Evolutionary conservation across 2,113 vertebrate species (phyloP).

Genomic region (Pollachius pollachius): DNA sequence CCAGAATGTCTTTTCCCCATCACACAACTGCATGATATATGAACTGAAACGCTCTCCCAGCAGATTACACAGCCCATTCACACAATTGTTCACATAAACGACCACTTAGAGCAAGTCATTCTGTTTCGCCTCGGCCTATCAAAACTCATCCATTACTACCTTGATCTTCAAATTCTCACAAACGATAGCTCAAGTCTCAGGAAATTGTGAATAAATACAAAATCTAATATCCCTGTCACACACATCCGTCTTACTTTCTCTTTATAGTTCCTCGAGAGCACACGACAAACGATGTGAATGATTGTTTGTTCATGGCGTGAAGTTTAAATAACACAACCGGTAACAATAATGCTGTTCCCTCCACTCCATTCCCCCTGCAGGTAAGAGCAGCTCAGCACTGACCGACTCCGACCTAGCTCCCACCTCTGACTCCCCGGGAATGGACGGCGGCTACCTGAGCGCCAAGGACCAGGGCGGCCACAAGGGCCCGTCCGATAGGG

Average conservation of each 20-base stretch:
- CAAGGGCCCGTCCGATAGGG: constrained; percentile 81
- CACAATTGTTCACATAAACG: constrained; percentile 35
- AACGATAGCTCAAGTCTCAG: too few species aligned
- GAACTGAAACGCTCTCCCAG: constrained; percentile 11
- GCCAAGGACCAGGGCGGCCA: constrained; percentile 62
- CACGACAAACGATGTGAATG: too few species aligned
- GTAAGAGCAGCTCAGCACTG: constrained; percentile 85
- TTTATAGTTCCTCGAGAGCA: background rate
- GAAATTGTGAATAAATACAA: too few species aligned
- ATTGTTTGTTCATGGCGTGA: too few species aligned
- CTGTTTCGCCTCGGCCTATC: constrained; percentile 38
- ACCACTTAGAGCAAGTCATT: constrained; percentile 23
- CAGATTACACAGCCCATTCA: constrained; percentile 39
- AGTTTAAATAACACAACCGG: too few species aligned
- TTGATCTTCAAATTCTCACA: background rate
- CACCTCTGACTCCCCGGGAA: constrained; percentile 83
- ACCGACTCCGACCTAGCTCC: constrained; percentile 78
- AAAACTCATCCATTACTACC: constrained; percentile 23
- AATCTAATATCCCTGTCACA: background rate
- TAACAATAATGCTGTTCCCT: background rate
- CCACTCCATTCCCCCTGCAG: constrained; percentile 59
- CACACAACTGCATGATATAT: background rate
- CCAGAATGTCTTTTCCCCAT: background rate
- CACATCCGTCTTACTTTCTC: background rate
- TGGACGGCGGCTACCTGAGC: constrained; percentile 92